Percentiles rank a stretch among this genome's conserved stretches.
Evolutionary conservation across 2,113 vertebrate genomes (phyloP).

Genomic region (Myocastor coypus): DNA sequence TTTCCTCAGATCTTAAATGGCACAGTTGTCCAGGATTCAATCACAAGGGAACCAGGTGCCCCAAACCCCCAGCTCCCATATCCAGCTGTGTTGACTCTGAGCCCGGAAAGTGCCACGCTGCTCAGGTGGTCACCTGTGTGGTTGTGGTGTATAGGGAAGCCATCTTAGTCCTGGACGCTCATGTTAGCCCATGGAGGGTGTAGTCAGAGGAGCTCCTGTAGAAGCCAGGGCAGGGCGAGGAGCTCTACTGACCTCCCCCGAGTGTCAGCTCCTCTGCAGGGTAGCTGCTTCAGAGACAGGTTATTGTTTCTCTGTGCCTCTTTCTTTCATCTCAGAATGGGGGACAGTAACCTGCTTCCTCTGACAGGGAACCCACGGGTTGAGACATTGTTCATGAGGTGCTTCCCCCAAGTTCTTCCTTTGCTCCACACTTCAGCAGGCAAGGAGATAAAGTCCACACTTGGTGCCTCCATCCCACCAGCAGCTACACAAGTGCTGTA

Average conservation of each 20-base stretch:
- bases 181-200: rapidly evolving
- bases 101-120: not conserved
- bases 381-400: not conserved
- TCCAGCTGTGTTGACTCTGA: not conserved
- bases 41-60: not conserved
- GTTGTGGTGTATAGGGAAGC: not conserved
- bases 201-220: not conserved
- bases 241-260: not conserved
- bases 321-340: not conserved
- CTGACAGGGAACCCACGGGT: not conserved
- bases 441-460: not conserved
- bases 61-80: not conserved
- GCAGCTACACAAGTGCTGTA: not conserved
- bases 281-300: too few species aligned
- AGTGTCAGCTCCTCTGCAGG: not conserved
- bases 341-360: not conserved
- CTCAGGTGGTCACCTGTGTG: not conserved
- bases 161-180: not conserved
- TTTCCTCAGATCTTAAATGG: not conserved
- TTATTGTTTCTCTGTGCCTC: not conserved
- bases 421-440: not conserved
- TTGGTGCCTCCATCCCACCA: rapidly evolving
- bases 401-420: not conserved
- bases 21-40: not conserved
- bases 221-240: not conserved